Evolutionary conservation across 2,888 invertebrate species (phyloP), one percentile per base, ranked within the genome.

Genomic region (Hipparchia sbordonii): DNA sequence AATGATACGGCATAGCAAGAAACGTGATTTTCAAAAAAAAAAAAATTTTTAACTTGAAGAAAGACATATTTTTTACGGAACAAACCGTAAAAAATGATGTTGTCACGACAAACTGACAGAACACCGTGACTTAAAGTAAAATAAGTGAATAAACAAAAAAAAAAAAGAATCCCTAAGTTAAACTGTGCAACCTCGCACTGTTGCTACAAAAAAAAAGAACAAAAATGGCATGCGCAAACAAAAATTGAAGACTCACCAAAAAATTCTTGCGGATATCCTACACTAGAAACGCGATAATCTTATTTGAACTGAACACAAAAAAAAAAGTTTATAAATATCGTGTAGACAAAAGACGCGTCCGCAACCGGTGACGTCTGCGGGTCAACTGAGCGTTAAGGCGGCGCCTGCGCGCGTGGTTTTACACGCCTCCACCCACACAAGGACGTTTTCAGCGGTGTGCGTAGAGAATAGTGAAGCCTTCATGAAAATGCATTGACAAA

Each of bases 401-500:
- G 89, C 91, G 91, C 91, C 79, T 83, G 90, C 87, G 90, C 83
- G 79, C 76, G 77, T 78, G 77, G 80, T 85, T 85, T 77, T 84
- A 86, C 90, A 78, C 79, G 89, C 89, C 89, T 89, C 83, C 84
- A 86, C 88, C 48, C 87, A 86, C 87, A 86, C 88, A 75, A 72
- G 71, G 66, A 46, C 65, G 72, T 71, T 63, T 78, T 51, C 12
- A 60, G 78, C 75, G 79, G 80, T 77, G 80, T 81, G 80, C 73
- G 82, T 78, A 56, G 13, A 54, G n/a, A 54, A 6, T 54, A 54
- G 79, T 81, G 77, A 84, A 88, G 82, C 87, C 89, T 90, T 87
- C 89, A 86, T 91, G 89, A 91, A 91, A 91, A 89, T 90, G 87
- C 87, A 89, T 81, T 78, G 82, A 84, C 79, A 76, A 82, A 78